Evolutionary conservation across 2,797 vertebrate species (phyloP).

Genomic region (Pangasius macronema): DNA sequence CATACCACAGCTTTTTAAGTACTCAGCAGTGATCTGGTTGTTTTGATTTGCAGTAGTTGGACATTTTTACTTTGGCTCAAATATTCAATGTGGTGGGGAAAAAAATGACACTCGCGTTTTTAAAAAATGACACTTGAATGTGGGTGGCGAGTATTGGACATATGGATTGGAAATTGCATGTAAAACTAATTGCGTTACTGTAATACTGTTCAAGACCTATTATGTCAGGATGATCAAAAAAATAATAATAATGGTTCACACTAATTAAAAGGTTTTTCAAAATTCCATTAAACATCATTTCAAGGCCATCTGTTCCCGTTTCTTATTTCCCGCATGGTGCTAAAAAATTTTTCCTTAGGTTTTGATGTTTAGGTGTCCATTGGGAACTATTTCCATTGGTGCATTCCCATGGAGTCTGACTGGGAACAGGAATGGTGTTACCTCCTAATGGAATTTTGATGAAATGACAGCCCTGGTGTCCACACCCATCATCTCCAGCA

Average conservation of each 20-base stretch:
- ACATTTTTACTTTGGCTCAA: constrained; percentile 66
- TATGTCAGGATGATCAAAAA: constrained; percentile 72
- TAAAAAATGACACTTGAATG: constrained; percentile 53
- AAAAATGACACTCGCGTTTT: background rate
- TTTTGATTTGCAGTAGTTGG: constrained; percentile 64
- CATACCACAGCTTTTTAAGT: constrained; percentile 69
- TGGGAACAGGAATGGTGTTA: constrained; percentile 70
- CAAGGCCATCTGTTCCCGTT: constrained; percentile 77
- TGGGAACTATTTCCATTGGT: constrained; percentile 26
- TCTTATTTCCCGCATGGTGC: constrained; percentile 73
- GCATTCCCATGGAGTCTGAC: background rate
- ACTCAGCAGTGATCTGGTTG: constrained; percentile 67
- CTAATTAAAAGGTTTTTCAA: constrained; percentile 72
- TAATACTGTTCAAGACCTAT: constrained; percentile 68
- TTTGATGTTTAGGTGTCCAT: background rate
- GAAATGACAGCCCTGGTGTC: constrained; percentile 52
- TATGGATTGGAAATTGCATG: constrained; percentile 76
- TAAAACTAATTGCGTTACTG: constrained; percentile 74
- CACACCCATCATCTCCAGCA: constrained; percentile 18
- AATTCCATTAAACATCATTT: constrained; percentile 82
- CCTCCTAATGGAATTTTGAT: constrained; percentile 70
- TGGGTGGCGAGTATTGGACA: constrained; percentile 65
- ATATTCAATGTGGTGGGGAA: constrained; percentile 57
- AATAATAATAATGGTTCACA: constrained; percentile 68
- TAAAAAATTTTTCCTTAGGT: constrained; percentile 20